Evolutionary conservation across 2,797 vertebrate genomes (phyloP), one percentile per base, ranked within the genome.

Genomic region (Oreonectes daqikongensis): DNA sequence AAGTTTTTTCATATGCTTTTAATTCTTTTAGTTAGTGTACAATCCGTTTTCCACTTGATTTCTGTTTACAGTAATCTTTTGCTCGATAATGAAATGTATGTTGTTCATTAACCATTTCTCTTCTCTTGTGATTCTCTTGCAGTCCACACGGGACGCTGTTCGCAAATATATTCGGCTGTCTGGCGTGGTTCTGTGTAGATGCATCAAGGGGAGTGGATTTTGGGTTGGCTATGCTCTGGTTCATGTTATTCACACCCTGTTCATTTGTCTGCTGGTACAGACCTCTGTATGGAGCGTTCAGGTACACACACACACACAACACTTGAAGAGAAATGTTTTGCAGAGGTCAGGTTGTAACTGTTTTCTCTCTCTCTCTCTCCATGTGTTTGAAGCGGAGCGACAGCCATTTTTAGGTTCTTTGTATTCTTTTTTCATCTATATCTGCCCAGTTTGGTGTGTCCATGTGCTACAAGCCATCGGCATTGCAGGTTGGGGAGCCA

Each of bases 181-280:
- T 99, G 91, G 95, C 97, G 83, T 99, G 97, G 97, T 99, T 99
- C 92, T 95, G 93, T 18, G 91, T 98, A 87, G 95, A 97, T 61
- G 0, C 93, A 0, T 0, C 2, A 0, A 90, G 94, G 76, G 96
- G 96, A 1, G 93, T 96, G 84, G 97, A 99, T 91, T 97, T 99
- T 69, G 98, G 97, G 81, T 76, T 98, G 91, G 93, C 97, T 83
- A 96, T 99, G 85, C 94, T 99, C 72, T 99, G 98, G 98, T 94
- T 98, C 85, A 79, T 99, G 89, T 93, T 95, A 85, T 95, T 95
- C 84, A 95, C 95, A 32, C 95, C 95, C 52, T 95, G 94, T 85
- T 95, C 95, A 32, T 95, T 95, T 85, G 92, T 95, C 87, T 95
- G 95, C 92, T 95, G 95, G 95, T 95, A 95, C 91, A 85, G 96